These are phyloP conservation scores for Calephelis nemesis DNA, from an alignment of 1,140 invertebrate genomes.

Conservation along the genomic window DNA sequence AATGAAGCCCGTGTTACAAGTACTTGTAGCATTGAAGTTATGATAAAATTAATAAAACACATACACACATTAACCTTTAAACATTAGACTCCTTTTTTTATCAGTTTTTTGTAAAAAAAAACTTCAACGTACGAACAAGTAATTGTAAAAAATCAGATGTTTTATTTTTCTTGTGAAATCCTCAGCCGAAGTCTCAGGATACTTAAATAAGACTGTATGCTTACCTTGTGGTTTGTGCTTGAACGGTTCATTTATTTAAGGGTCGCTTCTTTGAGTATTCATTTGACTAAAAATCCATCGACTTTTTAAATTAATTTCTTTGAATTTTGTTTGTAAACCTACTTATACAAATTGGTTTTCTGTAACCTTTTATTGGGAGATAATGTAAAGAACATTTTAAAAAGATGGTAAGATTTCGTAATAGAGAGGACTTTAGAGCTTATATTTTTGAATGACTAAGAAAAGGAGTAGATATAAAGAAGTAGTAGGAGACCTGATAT, in stretches of 20 bases:
- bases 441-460: no score
- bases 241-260: constrained; percentile 31
- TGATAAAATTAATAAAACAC: no score
- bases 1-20: no score
- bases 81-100: no score
- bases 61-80: no score
- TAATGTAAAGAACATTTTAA: background rate
- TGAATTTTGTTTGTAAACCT: constrained; percentile 27
- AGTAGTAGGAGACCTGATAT: no score
- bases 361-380: constrained; percentile 1
- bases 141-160: background rate
- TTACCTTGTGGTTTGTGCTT: constrained; percentile 27
- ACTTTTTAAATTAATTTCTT: constrained; percentile 36
- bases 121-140: no score
- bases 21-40: no score
- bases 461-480: no score
- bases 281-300: constrained; percentile 33
- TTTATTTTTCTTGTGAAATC: constrained; percentile 20
- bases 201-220: constrained; percentile 21
- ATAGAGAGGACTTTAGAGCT: no score
- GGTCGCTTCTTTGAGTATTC: constrained; percentile 33
- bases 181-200: constrained; percentile 1
- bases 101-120: no score
- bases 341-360: constrained; percentile 8
- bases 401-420: no score